phyloP scores from a whole-genome alignment of 2,113 vertebrate genomes.

The Phalacrocorax carbo region DNA sequence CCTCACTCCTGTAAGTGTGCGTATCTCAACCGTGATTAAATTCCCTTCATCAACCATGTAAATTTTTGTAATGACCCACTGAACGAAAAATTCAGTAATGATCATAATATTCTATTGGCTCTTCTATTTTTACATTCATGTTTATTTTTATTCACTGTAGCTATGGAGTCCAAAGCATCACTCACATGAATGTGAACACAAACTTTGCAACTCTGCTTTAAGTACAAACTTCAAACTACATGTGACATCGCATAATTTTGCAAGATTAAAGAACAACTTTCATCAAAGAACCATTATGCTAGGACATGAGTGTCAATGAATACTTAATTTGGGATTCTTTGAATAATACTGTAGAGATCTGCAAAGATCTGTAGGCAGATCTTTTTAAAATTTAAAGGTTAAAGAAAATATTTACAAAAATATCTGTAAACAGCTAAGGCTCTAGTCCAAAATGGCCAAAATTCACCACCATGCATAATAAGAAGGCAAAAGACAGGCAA shows the following conservation, averaged over 20 bases:
- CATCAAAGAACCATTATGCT: not conserved
- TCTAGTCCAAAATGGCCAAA: not conserved
- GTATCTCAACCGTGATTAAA: not conserved
- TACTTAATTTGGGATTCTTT: not conserved
- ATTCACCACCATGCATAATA: not conserved
- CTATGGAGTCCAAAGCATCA: not conserved
- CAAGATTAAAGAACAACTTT: not conserved
- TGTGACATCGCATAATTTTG: not conserved
- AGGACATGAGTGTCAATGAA: not conserved
- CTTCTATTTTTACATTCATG: not conserved
- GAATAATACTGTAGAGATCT: not conserved
- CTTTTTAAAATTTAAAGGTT: not conserved
- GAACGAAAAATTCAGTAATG: not conserved
- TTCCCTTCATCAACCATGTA: not conserved
- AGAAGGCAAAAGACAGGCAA: not conserved
- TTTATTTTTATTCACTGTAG: not conserved
- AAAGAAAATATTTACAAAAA: not conserved
- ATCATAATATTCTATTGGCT: not conserved
- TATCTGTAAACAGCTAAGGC: not conserved
- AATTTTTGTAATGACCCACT: not conserved
- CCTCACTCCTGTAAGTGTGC: accelerated
- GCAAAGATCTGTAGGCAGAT: not conserved
- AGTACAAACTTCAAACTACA: not conserved
- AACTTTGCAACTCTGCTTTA: not conserved
- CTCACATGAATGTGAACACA: not conserved